Evolutionary conservation across 2,113 vertebrate species (phyloP), one percentile per base, ranked within the genome.

Genomic region (Ancistrus triradiatus): DNA sequence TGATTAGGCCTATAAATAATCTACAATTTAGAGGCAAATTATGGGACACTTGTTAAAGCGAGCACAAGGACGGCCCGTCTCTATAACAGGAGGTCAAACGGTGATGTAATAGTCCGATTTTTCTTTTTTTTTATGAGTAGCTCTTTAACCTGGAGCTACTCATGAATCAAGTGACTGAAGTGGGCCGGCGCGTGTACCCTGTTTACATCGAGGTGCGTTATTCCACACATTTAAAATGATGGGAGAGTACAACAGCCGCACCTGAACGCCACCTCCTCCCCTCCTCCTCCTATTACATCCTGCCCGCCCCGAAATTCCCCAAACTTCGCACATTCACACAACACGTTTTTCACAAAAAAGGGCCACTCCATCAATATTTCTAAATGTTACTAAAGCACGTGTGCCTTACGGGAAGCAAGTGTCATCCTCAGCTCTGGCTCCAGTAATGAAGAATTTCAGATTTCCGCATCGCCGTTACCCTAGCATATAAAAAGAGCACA

Each of bases 101-200:
- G 42, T 66, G 60, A 72, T 33, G 66, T 65, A 70, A 69, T 44
- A 42, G 11, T 15, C 18, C 33, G 31, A 14, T 52, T 40, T 35
- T 40, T 25, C 35, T 6, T 49, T 43, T 25, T 22, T 28, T 18
- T 27, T 27, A 31, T n/a, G n/a, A n/a, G n/a, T n/a, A n/a, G n/a
- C 9, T n/a, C 28, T 37, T 66, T 58, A 43, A 25, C 69, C 63
- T 46, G 49, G 28, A 73, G 60, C 51, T 15, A 31, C 47, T 68
- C 70, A 77, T 74, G 74, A 77, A 75, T 74, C 74, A 64, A 61
- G 51, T 33, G 55, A 58, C 63, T 69, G 65, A 62, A 74, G 68
- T 62, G 51, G 66, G 69, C 66, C 59, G 35, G 24, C 38, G 47
- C 56, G 53, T 66, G 51, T 48, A 44, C 43, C 27, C 27, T 21